These are phyloP conservation scores for Nemotelus pantherinus DNA, from an alignment of 2,888 invertebrate species.

Conservation along the genomic window DNA sequence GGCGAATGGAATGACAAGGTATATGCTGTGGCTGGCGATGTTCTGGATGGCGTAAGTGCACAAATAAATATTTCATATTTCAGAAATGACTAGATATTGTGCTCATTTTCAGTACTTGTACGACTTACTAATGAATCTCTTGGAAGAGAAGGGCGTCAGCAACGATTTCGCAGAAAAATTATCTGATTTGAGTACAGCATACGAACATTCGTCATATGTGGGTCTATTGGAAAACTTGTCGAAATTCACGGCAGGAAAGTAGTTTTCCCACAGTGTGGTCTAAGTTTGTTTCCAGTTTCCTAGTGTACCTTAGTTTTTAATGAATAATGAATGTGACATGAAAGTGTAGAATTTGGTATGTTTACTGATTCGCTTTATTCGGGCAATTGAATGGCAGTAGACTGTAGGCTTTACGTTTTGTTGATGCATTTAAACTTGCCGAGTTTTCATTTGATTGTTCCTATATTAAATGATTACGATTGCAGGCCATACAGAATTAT, in stretches of 20 bases:
- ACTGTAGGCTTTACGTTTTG: too few species aligned
- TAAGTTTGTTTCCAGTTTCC: not conserved
- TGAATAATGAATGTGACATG: slow-evolving; percentile 6
- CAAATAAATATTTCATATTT: slow-evolving; percentile 4
- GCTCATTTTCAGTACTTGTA: slow-evolving; percentile 79
- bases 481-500: not conserved
- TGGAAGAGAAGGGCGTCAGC: slow-evolving; percentile 95
- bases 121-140: slow-evolving; percentile 91
- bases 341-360: not conserved
- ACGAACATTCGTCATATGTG: slow-evolving; percentile 94
- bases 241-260: slow-evolving; percentile 78
- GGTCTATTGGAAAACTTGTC: slow-evolving; percentile 83
- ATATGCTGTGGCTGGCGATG: slow-evolving; percentile 91
- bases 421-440: not conserved
- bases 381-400: not conserved
- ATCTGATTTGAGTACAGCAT: slow-evolving; percentile 86
- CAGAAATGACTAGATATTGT: not conserved
- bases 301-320: slow-evolving; percentile 34
- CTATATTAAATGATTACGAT: not conserved
- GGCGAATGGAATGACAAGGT: slow-evolving; percentile 89
- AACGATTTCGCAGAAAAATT: slow-evolving; percentile 93
- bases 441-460: not conserved
- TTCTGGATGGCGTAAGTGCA: slow-evolving; percentile 89
- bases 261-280: slow-evolving; percentile 16
- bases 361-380: slow-evolving; percentile 17